Percentiles rank a stretch among this genome's conserved stretches.
Evolutionary conservation across 2,113 vertebrate genomes (phyloP).

Genomic region (Bolborhynchus lineola): DNA sequence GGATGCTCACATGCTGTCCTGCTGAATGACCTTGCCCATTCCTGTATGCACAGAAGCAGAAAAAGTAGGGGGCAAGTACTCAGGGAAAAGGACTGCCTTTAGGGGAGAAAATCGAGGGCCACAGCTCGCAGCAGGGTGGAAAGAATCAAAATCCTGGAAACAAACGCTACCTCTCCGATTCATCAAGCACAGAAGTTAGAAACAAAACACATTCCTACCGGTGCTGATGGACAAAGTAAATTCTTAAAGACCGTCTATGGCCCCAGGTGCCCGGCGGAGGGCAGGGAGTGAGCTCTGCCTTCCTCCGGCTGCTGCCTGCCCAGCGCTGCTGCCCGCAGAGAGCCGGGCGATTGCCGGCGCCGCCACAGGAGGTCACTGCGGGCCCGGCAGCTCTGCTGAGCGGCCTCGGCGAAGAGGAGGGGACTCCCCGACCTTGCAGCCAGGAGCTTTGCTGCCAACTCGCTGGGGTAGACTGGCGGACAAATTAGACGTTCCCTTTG

Average conservation of each 20-base stretch:
- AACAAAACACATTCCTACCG: accelerated
- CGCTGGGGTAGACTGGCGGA: not conserved
- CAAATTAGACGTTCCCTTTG: accelerated
- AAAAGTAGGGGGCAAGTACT: not conserved
- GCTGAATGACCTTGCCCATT: not conserved
- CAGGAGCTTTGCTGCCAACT: not conserved
- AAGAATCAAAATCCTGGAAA: not conserved
- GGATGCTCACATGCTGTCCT: accelerated
- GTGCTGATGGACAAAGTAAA: not conserved
- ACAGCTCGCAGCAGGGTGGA: not conserved
- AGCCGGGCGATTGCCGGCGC: not conserved
- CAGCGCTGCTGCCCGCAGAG: not conserved
- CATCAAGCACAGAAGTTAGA: accelerated
- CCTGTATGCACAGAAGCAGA: not conserved
- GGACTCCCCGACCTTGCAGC: not conserved
- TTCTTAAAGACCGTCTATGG: accelerated
- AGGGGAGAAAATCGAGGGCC: accelerated
- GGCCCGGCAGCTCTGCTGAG: not conserved
- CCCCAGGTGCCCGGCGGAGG: not conserved
- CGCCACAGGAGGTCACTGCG: constrained; percentile 67
- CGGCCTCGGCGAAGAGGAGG: not conserved
- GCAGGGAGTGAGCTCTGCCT: not conserved
- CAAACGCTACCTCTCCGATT: not conserved
- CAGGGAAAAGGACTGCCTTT: accelerated
- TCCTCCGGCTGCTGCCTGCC: not conserved